A percentile compares a stretch with the other conserved stretches of the same genome.
Conservation (phyloP, 2,113 vertebrate genomes). For the Leptobrachium leishanense region DNA sequence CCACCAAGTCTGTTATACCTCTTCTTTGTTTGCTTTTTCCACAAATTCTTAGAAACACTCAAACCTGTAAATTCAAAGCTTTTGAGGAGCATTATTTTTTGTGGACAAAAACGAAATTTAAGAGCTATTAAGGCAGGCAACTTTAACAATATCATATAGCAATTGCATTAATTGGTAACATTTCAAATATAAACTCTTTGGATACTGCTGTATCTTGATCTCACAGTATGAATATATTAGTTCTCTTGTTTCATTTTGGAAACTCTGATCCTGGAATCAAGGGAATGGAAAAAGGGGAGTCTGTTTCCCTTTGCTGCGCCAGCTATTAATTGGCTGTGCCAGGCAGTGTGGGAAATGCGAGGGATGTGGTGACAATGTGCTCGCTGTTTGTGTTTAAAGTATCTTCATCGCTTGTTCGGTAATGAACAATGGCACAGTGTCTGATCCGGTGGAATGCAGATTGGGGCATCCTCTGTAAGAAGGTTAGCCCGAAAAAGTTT, state of each 20-base stretch:
- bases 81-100: no score
- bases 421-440: background rate
- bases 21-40: no score
- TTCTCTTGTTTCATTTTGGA: background rate
- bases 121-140: no score
- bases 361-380: background rate
- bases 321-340: constrained; percentile 9
- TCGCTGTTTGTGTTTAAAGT: background rate
- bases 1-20: no score
- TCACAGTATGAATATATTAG: background rate
- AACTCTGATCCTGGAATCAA: background rate
- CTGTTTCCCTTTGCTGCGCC: background rate
- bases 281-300: background rate
- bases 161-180: no score
- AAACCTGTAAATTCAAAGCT: no score
- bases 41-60: no score
- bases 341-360: constrained; percentile 10
- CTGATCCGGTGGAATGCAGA: background rate
- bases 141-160: no score
- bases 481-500: background rate
- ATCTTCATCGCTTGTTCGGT: background rate
- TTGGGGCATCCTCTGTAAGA: background rate
- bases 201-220: no score
- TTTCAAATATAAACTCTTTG: no score
- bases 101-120: no score